These are phyloP conservation scores for Drosophila gaucha DNA, from an alignment of 2,888 invertebrate species.

Conservation along the genomic window DNA sequence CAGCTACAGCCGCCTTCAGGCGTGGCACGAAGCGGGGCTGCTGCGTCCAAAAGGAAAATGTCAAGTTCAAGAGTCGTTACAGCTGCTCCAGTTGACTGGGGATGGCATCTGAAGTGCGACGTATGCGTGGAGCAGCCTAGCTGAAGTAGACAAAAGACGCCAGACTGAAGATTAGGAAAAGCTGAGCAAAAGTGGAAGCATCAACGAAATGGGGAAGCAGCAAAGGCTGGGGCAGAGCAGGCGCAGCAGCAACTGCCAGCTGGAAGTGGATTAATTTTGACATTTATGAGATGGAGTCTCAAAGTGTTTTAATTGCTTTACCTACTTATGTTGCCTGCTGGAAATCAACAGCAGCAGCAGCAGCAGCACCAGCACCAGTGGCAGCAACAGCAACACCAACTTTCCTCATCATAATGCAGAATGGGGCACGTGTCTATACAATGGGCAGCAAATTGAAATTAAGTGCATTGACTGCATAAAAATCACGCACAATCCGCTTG, in stretches of 20 bases:
- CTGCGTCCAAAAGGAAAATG: conserved; percentile 62
- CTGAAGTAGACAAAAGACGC: conserved; percentile 12
- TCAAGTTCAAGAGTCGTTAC: conserved; percentile 79
- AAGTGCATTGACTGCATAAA: conserved; percentile 67
- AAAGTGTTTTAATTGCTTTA: conserved; percentile 74
- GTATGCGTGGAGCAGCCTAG: conserved; percentile 24
- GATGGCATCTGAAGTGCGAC: conserved; percentile 34
- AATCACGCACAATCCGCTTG: conserved; percentile 60
- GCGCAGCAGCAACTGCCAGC: conserved; percentile 46
- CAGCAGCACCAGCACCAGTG: conserved; percentile 8
- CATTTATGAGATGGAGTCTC: conserved; percentile 74
- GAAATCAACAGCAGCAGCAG: conserved; percentile 3
- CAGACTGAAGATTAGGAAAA: conserved; percentile 28
- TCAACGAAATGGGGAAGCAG: not conserved
- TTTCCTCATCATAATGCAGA: conserved; percentile 16
- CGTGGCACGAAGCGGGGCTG: not conserved
- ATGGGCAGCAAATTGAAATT: conserved; percentile 51
- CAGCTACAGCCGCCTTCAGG: conserved; percentile 23
- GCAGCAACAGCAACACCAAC: conserved; percentile 2
- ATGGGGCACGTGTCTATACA: conserved; percentile 54
- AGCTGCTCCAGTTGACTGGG: conserved; percentile 61
- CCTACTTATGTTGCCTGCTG: conserved; percentile 24
- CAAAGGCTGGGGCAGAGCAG: conserved; percentile 1
- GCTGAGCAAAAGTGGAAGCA: conserved; percentile 14
- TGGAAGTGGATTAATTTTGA: conserved; percentile 77